Base-by-base conservation (phyloP, 2,888 invertebrate genomes). In the Quadroppia sp. region DNA sequence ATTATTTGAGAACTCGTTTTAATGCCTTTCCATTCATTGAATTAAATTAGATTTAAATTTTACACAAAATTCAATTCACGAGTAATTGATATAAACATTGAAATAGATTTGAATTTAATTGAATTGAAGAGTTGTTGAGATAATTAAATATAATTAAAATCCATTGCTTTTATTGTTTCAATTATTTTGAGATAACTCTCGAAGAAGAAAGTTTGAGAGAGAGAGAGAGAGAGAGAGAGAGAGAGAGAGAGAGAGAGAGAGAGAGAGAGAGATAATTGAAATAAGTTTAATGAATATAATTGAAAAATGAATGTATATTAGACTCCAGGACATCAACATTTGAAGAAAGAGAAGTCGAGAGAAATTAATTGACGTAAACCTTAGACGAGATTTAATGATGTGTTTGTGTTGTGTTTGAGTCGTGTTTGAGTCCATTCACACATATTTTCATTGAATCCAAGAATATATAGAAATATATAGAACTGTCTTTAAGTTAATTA, bases 31-130 rank as follows among this genome's bases (percentile, higher is more conserved):
- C 67, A 20, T 40, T 42, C 42, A 42, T 67, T 67, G 3, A 67
- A 67, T 42, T 67, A 67, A 67, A 67, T 67, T 67, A 67, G 32
- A 42, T 67, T 67, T 67, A 67, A 67, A 61, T 28, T 17, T 28
- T 6, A 32, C 32, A n/a, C 20, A 9, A 42, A 23, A 42, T 67
- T 42, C 42, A 67, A 67, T 67, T 67, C 42, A 67, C 42, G 23
- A 23, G 6, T 42, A 30, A 36, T 11, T 9, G 2, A 45, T 53
- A 13, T 53, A 53, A 25, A 53, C 23, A 45, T 15, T 28, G 17
- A 61, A 20, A 67, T 3, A 67, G 15, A 40, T 67, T 25, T 17
- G n/a, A 25, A 67, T 67, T 67, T 67, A 67, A 67, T 67, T 67
- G 23, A 67, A 67, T 67, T 20, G 67, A 42, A 67, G 42, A 67